These are phyloP conservation scores for Siderastrea siderea DNA, from an alignment of 92 coral and sea anemone species.

Conservation along the genomic window DNA sequence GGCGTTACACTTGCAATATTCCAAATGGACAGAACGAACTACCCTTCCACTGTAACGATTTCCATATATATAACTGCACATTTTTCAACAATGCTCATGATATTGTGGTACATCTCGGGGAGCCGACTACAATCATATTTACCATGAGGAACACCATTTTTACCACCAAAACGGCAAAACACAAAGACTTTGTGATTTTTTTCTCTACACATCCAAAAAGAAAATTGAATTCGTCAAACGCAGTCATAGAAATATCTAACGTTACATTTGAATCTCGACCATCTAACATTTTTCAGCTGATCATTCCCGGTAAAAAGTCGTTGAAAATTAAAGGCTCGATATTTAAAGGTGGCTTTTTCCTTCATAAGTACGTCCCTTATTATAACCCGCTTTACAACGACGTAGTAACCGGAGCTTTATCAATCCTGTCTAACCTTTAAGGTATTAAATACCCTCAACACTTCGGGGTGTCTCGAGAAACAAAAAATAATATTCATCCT, in stretches of 20 bases:
- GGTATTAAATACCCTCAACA: not conserved
- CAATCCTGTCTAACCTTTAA: constrained; percentile 1
- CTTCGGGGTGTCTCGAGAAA: not conserved
- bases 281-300: too few species aligned
- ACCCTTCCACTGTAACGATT: too few species aligned
- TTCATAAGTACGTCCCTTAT: too few species aligned
- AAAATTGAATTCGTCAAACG: not conserved
- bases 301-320: too few species aligned
- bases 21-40: too few species aligned
- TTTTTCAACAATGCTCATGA: constrained; percentile 19
- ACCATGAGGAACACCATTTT: constrained; percentile 18
- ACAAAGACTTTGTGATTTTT: too few species aligned
- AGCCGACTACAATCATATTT: not conserved
- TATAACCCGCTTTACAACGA: not conserved
- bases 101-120: not conserved
- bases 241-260: not conserved
- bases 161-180: not conserved
- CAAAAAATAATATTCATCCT: constrained; percentile 8
- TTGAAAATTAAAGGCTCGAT: too few species aligned
- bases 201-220: too few species aligned
- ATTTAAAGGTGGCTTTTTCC: too few species aligned
- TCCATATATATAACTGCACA: not conserved
- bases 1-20: too few species aligned
- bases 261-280: too few species aligned
- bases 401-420: not conserved